Evolutionary conservation across 2,888 invertebrate species (phyloP), one percentile per base, ranked within the genome.

Genomic region (Alcis repandata): DNA sequence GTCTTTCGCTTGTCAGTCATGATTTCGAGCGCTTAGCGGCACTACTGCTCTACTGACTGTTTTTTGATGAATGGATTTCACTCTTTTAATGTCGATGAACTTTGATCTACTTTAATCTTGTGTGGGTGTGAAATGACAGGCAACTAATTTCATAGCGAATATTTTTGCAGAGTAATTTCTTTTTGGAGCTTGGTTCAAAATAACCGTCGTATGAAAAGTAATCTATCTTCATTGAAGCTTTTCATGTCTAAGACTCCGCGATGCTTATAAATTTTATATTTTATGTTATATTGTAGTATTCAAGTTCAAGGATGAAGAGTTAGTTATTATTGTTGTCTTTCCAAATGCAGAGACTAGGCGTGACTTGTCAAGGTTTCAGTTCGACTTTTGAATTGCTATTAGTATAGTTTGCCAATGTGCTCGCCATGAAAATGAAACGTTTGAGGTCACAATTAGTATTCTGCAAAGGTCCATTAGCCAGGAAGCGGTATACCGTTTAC

Each of bases 1-100:
- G 81, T 80, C 79, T 83, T 77, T 85, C 80, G 79, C 79, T 78
- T 83, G 84, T 83, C 86, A 78, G 78, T 84, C 81, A 89, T 89
- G 87, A 85, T 86, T 83, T 78, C 74, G 78, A 79, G 78, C 79
- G 59, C 63, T 56, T 79, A 71, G 74, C 74, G 80, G 82, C 81
- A 86, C 86, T 84, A 87, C 83, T 84, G 86, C 86, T 84, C 85
- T 84, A 87, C 84, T 88, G 85, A 85, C 86, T 80, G 80, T 81
- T 83, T 79, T 75, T 79, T 86, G 87, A 87, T 89, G 90, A 91
- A 91, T 91, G 87, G 86, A 79, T 90, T 89, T 89, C 87, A 88
- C 90, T 89, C 79, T 82, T 82, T 86, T 75, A 75, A 79, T 85
- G 91, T 89, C 91, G 82, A 83, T 89, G 89, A 91, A 91, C 91